Evolutionary conservation across 1,140 invertebrate species (phyloP).

Genomic region (Scaptomyza montana): DNA sequence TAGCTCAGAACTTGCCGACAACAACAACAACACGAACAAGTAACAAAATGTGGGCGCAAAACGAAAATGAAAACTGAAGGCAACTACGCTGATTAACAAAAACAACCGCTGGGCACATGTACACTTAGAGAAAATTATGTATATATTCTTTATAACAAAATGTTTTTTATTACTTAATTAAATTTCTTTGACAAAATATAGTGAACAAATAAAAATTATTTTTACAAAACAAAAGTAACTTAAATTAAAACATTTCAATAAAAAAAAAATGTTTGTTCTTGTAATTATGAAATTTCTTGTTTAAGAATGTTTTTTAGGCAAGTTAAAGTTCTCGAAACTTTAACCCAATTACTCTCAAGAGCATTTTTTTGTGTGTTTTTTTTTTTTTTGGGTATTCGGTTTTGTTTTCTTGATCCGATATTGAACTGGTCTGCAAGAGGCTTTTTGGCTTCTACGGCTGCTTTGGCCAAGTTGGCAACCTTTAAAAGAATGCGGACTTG

Average conservation of each 20-base stretch:
- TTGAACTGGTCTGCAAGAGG: constrained; percentile 55
- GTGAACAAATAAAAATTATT: no score
- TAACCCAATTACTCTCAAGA: not conserved
- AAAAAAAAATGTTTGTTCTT: no score
- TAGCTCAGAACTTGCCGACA: constrained; percentile 27
- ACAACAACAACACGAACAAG: constrained; percentile 6
- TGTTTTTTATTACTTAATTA: no score
- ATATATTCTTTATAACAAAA: no score
- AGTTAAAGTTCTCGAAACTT: no score
- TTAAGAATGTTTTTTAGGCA: no score
- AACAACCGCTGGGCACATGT: constrained; percentile 50
- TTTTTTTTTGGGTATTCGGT: constrained; percentile 28
- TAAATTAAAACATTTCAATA: no score
- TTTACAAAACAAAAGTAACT: no score
- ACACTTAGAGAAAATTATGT: not conserved
- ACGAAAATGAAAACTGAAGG: constrained; percentile 67
- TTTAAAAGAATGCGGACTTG: constrained; percentile 80
- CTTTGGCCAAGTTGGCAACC: constrained; percentile 71
- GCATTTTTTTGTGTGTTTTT: constrained; percentile 26
- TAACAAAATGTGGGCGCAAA: constrained; percentile 37
- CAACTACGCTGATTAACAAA: constrained; percentile 27
- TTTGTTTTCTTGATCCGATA: constrained; percentile 40
- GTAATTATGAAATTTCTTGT: no score
- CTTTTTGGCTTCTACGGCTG: constrained; percentile 29
- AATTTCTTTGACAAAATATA: no score